Evolutionary conservation across 2,797 vertebrate genomes (phyloP), one percentile per base, ranked within the genome.

Genomic region (Squalus acanthias): DNA sequence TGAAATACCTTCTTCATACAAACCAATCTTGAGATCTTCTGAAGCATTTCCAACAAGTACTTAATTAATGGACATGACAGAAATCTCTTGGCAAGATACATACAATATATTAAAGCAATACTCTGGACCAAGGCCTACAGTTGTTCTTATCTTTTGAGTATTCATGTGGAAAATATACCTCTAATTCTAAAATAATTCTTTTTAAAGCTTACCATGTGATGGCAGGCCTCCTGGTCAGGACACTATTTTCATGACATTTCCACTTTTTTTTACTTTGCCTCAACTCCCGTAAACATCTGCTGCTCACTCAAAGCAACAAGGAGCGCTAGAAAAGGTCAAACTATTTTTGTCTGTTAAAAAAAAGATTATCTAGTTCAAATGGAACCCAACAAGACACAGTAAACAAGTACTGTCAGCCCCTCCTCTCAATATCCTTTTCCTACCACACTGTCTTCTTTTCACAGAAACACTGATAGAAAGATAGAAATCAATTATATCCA

Each of bases 101-200:
- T 95, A 26, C 24, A 74, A 72, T 57, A 72, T 95, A 53, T 95
- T 53, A 95, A 95, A 74, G 93, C 46, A 95, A 74, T 95, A 65
- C 46, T 8, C 26, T 95, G 12, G 22, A 95, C 53, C 89, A 74
- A 74, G 94, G 67, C 7, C 2, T 92, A 63, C 33, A 92, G 33
- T 15, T 91, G 57, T 63, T 60, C 87, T 53, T 74, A 72, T 95
- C 39, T 17, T 70, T 53, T 53, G 9, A 76, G 70, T 17, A 29
- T 95, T 95, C 50, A 76, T 53, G 70, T 57, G 50, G 15, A 95
- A 95, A 60, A 95, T 63, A 72, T 24, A 33, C 24, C 46, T 20
- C 46, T 13, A 74, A 95, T 95, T 95, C 13, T 57, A 72, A 95
- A 72, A 1, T 74, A 95, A 76, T 95, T 33, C 76, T 53, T 53